Base-by-base conservation (phyloP, 2,888 invertebrate species). In the Leptinotarsa peninsularis region DNA sequence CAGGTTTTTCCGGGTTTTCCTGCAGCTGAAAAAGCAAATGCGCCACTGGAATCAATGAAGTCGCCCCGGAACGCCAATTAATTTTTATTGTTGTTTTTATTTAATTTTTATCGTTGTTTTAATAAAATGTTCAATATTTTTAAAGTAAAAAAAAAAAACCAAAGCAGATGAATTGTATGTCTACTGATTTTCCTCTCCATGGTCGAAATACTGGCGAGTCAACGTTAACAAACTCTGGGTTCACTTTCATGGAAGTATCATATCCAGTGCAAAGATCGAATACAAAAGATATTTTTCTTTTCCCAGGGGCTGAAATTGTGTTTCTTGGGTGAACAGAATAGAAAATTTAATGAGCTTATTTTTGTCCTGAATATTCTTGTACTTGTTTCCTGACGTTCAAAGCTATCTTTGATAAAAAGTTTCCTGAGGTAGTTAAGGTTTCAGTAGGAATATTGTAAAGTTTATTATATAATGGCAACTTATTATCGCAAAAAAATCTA, bases 321-420 rank as follows among this genome's bases (percentile, higher is more conserved):
- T 60, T 27, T 15, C 60, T 21, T 18, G 21, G 60, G 49, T 58
- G 49, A 71, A 23, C 43, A 60, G 43, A 60, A 71, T 18, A 58
- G 49, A 33, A 71, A 43, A 58, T 71, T 71, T 43, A 60, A 71
- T 60, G 14, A 71, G 69, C 43, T 69, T 54, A 54, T 18, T 69
- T 23, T 54, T 56, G 52, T 60, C 4, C 23, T 27, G 60, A 23
- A 27, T 60, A 60, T 23, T 60, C 60, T 60, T 60, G 2, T 14
- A 15, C 18, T 60, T 60, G 5, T 60, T 60, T 60, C 15, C 4
- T 23, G 4, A 2, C 1, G 60, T 27, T 23, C 15, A 27, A 60
- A 60, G 60, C 23, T 60, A 60, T 27, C 27, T 27, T 60, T 60
- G 4, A 60, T 54, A 54, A 54, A 27, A 21, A 43, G 27, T 60